A percentile compares a stretch with the other conserved stretches of the same genome.
Conservation (phyloP, 2,888 invertebrate species). For the Panorpa germanica region DNA sequence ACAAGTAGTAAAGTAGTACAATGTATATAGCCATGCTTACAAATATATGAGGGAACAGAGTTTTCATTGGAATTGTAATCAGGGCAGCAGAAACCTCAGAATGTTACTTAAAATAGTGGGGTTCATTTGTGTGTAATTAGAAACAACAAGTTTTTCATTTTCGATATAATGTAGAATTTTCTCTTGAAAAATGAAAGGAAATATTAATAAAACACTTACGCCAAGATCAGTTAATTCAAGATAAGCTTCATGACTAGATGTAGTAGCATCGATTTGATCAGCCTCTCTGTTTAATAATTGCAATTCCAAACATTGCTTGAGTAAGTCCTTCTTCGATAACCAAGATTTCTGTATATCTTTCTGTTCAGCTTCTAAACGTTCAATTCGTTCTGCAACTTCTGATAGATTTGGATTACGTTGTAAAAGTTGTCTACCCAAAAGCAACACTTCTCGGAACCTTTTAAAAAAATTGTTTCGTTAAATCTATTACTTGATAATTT, state of each 20-base stretch:
- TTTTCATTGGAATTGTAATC: too few relatives aligned
- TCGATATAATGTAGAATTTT: too few relatives aligned
- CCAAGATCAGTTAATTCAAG: conserved; percentile 77
- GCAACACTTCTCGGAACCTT: conserved; percentile 63
- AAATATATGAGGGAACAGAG: too few relatives aligned
- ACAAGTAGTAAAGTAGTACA: too few relatives aligned
- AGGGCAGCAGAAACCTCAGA: too few relatives aligned
- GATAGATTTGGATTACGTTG: conserved; percentile 51
- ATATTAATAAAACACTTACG: conserved; percentile 27
- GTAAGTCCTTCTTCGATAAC: conserved; percentile 66
- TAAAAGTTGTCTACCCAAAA: conserved; percentile 56
- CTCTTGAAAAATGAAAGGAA: not conserved
- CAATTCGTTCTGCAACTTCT: conserved; percentile 60
- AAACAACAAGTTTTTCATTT: too few relatives aligned
- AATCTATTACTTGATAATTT: conserved; percentile 8
- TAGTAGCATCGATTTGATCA: conserved; percentile 90
- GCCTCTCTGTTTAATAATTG: conserved; percentile 91
- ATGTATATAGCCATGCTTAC: too few relatives aligned
- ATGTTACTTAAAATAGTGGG: too few relatives aligned
- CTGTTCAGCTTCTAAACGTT: conserved; percentile 53
- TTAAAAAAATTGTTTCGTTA: conserved; percentile 5
- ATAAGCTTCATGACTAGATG: conserved; percentile 85
- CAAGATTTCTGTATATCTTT: conserved; percentile 61
- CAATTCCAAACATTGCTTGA: conserved; percentile 74
- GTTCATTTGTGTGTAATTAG: too few relatives aligned